These are phyloP conservation scores for Sebastes schlegelii DNA, from an alignment of 2,113 vertebrate genomes.

Conservation along the genomic window DNA sequence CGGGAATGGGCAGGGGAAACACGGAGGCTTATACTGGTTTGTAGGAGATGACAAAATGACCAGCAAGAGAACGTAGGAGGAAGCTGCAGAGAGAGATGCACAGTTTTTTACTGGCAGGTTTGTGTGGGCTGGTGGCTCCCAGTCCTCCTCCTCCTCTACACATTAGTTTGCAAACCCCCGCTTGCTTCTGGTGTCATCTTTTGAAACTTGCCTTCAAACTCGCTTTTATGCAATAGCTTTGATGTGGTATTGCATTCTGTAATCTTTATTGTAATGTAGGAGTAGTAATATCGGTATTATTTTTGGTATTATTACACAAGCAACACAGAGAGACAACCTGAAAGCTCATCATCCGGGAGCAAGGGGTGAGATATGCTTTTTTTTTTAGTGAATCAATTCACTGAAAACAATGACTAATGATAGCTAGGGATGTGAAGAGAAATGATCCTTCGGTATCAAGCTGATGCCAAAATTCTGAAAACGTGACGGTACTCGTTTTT, in stretches of 20 bases:
- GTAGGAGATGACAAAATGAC: conserved; percentile 69
- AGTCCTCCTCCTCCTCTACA: conserved; percentile 71
- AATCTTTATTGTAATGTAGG: conserved; percentile 28
- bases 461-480: too few relatives aligned
- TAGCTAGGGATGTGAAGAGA: neutral
- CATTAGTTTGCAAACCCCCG: conserved; percentile 71
- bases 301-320: conserved; percentile 19
- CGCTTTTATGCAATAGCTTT: conserved; percentile 58
- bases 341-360: neutral
- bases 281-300: conserved; percentile 13
- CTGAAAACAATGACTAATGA: neutral
- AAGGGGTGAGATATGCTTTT: neutral
- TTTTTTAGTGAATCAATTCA: conserved; percentile 14
- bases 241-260: conserved; percentile 39
- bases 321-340: conserved; percentile 13
- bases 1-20: conserved; percentile 41
- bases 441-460: too few relatives aligned
- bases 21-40: conserved; percentile 47
- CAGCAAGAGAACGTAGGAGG: conserved; percentile 72
- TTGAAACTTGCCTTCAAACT: conserved; percentile 52
- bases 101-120: conserved; percentile 61
- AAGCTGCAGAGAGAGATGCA: conserved; percentile 52
- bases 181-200: conserved; percentile 68
- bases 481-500: too few relatives aligned
- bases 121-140: conserved; percentile 78